A percentile compares a stretch with the other conserved stretches of the same genome.
phyloP scores from a whole-genome alignment of 92 coral and sea anemone genomes.

The Nematostella vectensis region DNA sequence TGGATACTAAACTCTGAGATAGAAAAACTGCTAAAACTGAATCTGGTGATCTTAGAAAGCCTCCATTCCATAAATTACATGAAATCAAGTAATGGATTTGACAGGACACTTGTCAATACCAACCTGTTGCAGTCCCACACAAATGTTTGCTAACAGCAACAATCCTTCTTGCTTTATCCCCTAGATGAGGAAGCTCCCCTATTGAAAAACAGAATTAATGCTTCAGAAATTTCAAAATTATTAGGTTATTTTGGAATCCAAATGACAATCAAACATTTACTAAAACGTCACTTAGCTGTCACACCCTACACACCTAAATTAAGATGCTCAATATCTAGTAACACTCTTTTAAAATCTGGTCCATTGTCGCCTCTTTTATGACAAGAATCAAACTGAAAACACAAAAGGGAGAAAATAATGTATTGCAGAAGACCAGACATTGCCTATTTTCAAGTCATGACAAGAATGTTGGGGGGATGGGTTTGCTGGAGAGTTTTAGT shows the following conservation, averaged over 20 bases:
- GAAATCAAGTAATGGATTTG: no score
- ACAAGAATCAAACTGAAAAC: conserved; percentile 71
- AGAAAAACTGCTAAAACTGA: no score
- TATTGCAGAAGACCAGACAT: neutral
- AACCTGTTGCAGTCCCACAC: conserved; percentile 97
- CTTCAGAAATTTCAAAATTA: no score
- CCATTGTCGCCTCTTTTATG: conserved; percentile 82
- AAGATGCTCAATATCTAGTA: conserved; percentile 87
- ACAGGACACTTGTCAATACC: no score
- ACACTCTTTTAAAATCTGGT: conserved; percentile 78
- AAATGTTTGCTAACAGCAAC: conserved; percentile 86
- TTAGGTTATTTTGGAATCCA: no score
- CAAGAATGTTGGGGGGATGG: neutral
- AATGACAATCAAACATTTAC: no score
- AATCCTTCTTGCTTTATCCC: conserved; percentile 21
- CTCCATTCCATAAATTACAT: no score
- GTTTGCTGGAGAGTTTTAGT: no score
- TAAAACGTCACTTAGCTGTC: no score
- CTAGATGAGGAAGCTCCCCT: neutral
- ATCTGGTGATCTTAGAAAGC: no score
- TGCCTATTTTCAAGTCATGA: neutral
- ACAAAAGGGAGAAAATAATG: neutral
- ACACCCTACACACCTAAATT: conserved; percentile 77
- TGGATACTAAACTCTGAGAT: no score
- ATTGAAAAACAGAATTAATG: no score